These are phyloP conservation scores for Protodeltote pygarga DNA, from an alignment of 2,888 invertebrate genomes.

Conservation along the genomic window DNA sequence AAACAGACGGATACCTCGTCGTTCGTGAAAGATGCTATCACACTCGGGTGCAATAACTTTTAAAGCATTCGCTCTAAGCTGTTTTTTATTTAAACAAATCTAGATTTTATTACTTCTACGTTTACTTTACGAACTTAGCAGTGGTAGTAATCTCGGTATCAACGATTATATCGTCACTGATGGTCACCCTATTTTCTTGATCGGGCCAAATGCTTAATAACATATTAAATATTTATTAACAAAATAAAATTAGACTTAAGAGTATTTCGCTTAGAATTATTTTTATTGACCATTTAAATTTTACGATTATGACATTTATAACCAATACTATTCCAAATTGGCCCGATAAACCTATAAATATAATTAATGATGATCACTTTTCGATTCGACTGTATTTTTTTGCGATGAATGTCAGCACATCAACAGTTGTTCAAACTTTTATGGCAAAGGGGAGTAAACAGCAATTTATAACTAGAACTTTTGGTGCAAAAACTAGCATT, in stretches of 20 bases:
- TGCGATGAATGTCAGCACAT: constrained; percentile 32
- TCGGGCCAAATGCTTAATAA: constrained; percentile 20
- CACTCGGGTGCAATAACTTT: constrained; percentile 56
- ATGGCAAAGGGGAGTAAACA: constrained; percentile 24
- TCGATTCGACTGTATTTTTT: constrained; percentile 38
- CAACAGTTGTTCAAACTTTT: constrained; percentile 17
- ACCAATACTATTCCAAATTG: constrained; percentile 36
- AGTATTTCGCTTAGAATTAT: constrained; percentile 41
- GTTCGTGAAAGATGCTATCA: constrained; percentile 56
- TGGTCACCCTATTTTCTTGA: constrained; percentile 30
- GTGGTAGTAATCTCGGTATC: too few species aligned
- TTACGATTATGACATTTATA: constrained; percentile 57
- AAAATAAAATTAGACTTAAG: constrained; percentile 33
- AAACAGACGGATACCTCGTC: constrained; percentile 35
- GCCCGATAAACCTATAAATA: constrained; percentile 50
- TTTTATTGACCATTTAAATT: constrained; percentile 53
- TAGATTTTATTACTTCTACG: constrained; percentile 13
- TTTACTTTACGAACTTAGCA: constrained; percentile 18
- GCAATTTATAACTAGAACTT: constrained; percentile 33
- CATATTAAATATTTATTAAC: constrained; percentile 18
- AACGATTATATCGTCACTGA: too few species aligned
- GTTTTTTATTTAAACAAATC: constrained; percentile 27
- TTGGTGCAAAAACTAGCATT: constrained; percentile 33
- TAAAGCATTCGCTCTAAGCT: constrained; percentile 41
- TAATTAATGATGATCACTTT: constrained; percentile 43